Evolutionary conservation across 2,888 invertebrate species (phyloP), one percentile per base, ranked within the genome.

Genomic region (Drosophila nr. perissopoda): DNA sequence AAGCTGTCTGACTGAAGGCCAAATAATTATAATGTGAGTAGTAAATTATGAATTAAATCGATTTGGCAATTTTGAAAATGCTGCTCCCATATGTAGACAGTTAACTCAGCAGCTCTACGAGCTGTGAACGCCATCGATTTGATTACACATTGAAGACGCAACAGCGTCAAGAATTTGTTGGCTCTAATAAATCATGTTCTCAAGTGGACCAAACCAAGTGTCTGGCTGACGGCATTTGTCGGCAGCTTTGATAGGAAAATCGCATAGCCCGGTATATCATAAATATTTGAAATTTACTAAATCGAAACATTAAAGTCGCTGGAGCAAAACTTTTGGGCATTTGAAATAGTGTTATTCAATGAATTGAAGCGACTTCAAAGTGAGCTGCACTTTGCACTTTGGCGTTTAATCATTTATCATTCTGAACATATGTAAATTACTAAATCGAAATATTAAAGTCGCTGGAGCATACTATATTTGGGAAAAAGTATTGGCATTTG

Each of bases 11-110:
- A 48, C 51, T 18, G 42, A 64, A 75, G 77, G 79, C 29, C 71
- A 62, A 63, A 64, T 48, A 66, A 36, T 54, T 16, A 29, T 21
- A 38, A 62, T 34, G 60, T 61, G 64, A 33, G 25, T 48, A 56
- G 46, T 67, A 78, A 74, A 78, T 61, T 77, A 70, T 54, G 52
- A 48, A 70, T 33, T 54, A 52, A 49, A 78, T 67, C 51, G 74
- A 57, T 66, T 67, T 70, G 53, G n/a, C 29, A 58, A 38, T 59
- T 58, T 36, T 11, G 21, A 34, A 66, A 61, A 59, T 38, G 46
- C 74, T 56, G 59, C 36, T 60, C 25, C 6, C 27, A 46, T 46
- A 46, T 25, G 13, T 1, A 16, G 7, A 46, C 4, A 46, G 25
- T 52, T 51, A 46, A 53, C 68, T 58, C 54, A 38, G 36, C 36